A percentile compares a stretch with the other conserved stretches of the same genome.
Evolutionary conservation across 2,113 vertebrate species (phyloP).

Genomic region (Zootoca vivipara): DNA sequence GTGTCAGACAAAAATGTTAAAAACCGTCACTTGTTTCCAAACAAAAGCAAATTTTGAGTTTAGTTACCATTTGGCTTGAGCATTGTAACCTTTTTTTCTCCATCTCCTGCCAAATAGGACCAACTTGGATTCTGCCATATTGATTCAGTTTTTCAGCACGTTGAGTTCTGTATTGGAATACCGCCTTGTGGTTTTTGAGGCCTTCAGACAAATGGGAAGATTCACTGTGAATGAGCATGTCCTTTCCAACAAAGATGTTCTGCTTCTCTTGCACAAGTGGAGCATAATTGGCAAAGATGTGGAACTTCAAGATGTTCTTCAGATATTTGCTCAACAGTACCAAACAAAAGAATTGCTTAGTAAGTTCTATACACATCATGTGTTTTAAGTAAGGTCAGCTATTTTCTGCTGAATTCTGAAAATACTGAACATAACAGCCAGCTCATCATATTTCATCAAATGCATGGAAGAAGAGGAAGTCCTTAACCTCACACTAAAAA

Average conservation of each 20-base stretch:
- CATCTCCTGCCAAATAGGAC: constrained; percentile 65
- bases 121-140: constrained; percentile 68
- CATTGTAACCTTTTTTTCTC: background rate
- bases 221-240: constrained; percentile 71
- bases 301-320: constrained; percentile 76
- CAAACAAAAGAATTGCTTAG: constrained; percentile 80
- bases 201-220: constrained; percentile 69
- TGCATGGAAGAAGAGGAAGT: no score
- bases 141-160: constrained; percentile 76
- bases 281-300: constrained; percentile 71
- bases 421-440: no score
- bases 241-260: constrained; percentile 77
- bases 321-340: constrained; percentile 73
- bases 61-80: background rate
- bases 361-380: constrained; percentile 72
- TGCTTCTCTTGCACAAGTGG: constrained; percentile 86
- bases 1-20: background rate
- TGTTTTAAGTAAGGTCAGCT: background rate
- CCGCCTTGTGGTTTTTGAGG: constrained; percentile 61
- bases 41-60: background rate
- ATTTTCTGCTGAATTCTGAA: background rate
- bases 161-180: constrained; percentile 84
- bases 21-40: background rate
- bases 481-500: no score
- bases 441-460: no score